Evolutionary conservation across 2,888 invertebrate genomes (phyloP), one percentile per base, ranked within the genome.

Genomic region (Malacosoma neustria): DNA sequence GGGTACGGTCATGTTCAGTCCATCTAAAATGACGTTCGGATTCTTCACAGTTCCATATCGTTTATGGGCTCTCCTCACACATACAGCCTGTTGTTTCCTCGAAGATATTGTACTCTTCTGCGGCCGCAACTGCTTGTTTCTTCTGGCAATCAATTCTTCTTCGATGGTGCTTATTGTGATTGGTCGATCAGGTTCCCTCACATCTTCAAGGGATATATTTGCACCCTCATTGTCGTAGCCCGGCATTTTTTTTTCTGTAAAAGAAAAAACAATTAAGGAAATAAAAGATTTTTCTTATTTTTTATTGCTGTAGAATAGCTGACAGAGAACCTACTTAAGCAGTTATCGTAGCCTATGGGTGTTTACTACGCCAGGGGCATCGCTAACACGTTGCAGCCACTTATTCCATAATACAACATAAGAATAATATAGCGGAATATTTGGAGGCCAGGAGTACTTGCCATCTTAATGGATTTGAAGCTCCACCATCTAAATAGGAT

Each of bases 1-100:
- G 13, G 95, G 93, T 32, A 97, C 97, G 11, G 95, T 96, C 93
- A 97, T 95, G 63, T 95, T 95, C 37, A 97, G 87, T 13, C 94
- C 93, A 65, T 95, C 94, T 37, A 97, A 86, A 30, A 97, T 93
- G 22, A 94, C 87, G 52, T 93, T 92, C 0, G 93, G 93, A 60
- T 90, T 93, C 51, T 89, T 92, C 49, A 91, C 89, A 3, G 91
- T 84, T 4, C 96, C 96, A 65, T 96, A 97, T 68, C 89, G 90
- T 76, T 97, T 97, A 67, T 89, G 91, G 0, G 96, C 95, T 11
- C 93, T 76, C 39, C 95, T 87, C 1, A 96, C 94, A 56, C 94
- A 94, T 0, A 96, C 93, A 0, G 96, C 96, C 47, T 95, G 93
- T 57, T 92, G 91, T 55, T 89, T 89, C 52, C 94, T 87, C 1